Percentiles rank a stretch among this genome's conserved stretches.
These are phyloP conservation scores for Ptilodon capucinus DNA, from an alignment of 2,888 invertebrate species.

Conservation along the genomic window DNA sequence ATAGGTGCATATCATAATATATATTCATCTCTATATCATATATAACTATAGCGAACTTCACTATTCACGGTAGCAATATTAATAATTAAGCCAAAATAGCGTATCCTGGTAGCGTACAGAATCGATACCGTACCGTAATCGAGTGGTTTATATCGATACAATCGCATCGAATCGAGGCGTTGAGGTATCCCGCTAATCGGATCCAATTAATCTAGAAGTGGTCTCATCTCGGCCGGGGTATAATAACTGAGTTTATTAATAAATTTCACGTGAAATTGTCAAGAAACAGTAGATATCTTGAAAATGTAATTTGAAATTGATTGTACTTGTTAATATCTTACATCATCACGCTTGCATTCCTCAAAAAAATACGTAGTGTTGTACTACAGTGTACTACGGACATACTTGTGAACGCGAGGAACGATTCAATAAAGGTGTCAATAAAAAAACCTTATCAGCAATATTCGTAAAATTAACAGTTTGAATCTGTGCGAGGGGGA, in stretches of 20 bases:
- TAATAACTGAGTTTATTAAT: not conserved
- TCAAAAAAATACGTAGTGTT: too few relatives aligned
- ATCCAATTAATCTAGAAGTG: conserved; percentile 4
- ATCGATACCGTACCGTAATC: not conserved
- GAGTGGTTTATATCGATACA: not conserved
- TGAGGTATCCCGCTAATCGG: conserved; percentile 1
- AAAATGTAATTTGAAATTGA: not conserved
- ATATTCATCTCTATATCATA: too few relatives aligned
- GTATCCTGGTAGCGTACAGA: not conserved
- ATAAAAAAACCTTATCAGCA: too few relatives aligned
- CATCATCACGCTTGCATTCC: too few relatives aligned
- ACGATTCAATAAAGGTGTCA: too few relatives aligned
- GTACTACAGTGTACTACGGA: too few relatives aligned
- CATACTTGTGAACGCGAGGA: too few relatives aligned
- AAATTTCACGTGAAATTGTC: not conserved
- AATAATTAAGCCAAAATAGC: not conserved
- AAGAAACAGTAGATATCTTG: not conserved
- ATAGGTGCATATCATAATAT: too few relatives aligned
- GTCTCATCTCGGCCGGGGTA: not conserved
- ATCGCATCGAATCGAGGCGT: not conserved
- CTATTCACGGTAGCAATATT: too few relatives aligned
- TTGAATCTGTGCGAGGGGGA: too few relatives aligned
- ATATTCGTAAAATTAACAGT: too few relatives aligned
- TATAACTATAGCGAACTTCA: too few relatives aligned
- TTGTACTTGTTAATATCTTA: not conserved